Conservation (phyloP, 2,888 invertebrate species). For the Stenolophus ochropezus region DNA sequence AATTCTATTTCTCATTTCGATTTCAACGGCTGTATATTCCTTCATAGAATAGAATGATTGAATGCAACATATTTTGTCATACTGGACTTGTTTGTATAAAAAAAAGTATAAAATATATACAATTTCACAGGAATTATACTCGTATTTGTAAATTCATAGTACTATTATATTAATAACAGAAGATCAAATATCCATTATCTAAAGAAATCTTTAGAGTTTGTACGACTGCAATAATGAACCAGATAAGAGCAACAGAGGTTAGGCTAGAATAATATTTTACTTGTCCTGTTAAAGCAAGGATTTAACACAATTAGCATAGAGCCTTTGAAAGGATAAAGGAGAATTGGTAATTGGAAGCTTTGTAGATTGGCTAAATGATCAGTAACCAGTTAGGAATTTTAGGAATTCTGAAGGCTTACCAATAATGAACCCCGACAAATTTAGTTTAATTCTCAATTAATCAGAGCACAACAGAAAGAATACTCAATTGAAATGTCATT, state of each 20-base stretch:
- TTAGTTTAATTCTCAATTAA: not conserved
- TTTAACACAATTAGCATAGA: conserved; percentile 13
- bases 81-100: no score
- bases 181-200: no score
- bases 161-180: no score
- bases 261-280: conserved; percentile 1
- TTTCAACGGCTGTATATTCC: no score
- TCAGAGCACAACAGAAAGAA: not conserved
- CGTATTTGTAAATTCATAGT: no score
- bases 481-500: no score
- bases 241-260: not conserved
- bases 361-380: not conserved
- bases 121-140: no score
- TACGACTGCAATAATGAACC: not conserved
- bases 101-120: no score
- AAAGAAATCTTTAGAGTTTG: no score
- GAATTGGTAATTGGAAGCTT: conserved; percentile 2
- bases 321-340: conserved; percentile 6
- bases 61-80: no score
- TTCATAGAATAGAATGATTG: no score
- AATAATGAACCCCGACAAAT: not conserved
- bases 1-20: no score
- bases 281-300: not conserved
- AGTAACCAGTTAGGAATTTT: conserved; percentile 7
- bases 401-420: conserved; percentile 10